Conservation (phyloP, 2,113 vertebrate species). For the Amazona guildingii region DNA sequence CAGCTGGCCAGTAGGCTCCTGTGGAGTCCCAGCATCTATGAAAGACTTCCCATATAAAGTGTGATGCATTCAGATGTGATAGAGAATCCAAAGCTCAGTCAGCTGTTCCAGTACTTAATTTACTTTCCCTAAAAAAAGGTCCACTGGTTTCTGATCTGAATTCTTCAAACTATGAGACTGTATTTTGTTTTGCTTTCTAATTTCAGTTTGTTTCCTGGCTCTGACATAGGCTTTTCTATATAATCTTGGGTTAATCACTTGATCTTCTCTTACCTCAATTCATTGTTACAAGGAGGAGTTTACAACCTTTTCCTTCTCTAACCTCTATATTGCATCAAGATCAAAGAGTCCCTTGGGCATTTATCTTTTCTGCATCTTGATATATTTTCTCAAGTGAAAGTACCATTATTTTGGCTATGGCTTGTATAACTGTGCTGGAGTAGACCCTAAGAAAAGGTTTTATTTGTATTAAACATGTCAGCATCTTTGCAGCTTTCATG, state of each 20-base stretch:
- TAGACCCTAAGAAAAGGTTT: not conserved
- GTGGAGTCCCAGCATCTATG: not conserved
- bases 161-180: not conserved
- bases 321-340: not conserved
- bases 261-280: not conserved
- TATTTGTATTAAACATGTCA: not conserved
- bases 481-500: not conserved
- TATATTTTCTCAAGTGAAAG: not conserved
- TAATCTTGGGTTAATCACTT: not conserved
- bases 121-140: not conserved
- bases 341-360: not conserved
- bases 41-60: fast-evolving
- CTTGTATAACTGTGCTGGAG: not conserved
- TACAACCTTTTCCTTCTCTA: not conserved
- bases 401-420: not conserved
- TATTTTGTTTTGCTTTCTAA: not conserved
- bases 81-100: not conserved
- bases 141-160: not conserved
- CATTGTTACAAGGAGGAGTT: not conserved
- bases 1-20: not conserved
- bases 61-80: not conserved
- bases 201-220: not conserved
- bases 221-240: not conserved
- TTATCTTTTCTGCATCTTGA: not conserved
- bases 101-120: not conserved